phyloP scores from a whole-genome alignment of 2,113 vertebrate species.

The Cavia porcellus region DNA sequence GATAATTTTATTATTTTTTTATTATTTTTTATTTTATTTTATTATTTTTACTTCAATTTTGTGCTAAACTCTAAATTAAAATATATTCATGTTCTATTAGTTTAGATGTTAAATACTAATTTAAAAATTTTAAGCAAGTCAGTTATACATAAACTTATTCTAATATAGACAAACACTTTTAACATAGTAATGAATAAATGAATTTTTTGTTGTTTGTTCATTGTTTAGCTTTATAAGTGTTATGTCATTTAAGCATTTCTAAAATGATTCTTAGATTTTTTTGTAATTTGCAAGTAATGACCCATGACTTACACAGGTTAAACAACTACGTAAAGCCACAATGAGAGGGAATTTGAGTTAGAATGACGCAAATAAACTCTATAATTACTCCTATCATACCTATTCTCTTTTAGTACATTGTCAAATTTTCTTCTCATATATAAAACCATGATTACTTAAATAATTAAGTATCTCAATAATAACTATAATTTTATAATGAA shows the following conservation, averaged over 20 bases:
- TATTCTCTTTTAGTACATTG: neutral
- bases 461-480: conserved; percentile 1
- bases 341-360: neutral
- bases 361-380: neutral
- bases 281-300: neutral
- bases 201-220: neutral
- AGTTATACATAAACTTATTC: neutral
- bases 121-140: neutral
- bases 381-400: neutral
- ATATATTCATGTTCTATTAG: neutral
- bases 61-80: conserved; percentile 35
- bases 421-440: neutral
- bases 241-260: neutral
- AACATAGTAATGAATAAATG: neutral
- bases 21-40: no score
- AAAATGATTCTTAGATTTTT: conserved; percentile 18
- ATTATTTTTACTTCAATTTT: neutral
- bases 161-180: neutral
- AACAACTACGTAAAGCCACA: neutral
- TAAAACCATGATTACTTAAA: neutral
- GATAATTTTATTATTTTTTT: neutral
- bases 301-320: neutral
- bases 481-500: neutral
- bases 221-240: neutral
- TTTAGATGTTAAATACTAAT: neutral